Conservation (phyloP, 2,888 invertebrate genomes). For the Atethmia centrago region DNA sequence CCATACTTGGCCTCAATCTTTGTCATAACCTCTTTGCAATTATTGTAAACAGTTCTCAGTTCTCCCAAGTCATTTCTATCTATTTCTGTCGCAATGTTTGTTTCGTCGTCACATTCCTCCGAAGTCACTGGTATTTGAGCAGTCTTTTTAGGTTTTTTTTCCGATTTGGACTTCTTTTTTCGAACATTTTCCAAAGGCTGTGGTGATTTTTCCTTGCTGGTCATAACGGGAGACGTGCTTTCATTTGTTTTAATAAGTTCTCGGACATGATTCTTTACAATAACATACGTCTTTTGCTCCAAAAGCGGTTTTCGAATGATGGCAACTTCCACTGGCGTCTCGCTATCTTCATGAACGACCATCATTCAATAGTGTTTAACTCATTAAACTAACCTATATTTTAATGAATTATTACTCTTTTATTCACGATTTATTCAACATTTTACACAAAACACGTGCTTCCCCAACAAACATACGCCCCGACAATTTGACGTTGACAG, state of each 20-base stretch:
- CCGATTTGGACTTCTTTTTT: conserved; percentile 43
- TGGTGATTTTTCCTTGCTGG: conserved; percentile 43
- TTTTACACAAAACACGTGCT: conserved; percentile 45
- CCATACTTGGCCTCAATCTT: conserved; percentile 86
- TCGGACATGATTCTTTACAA: conserved; percentile 77
- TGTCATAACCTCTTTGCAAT: conserved; percentile 80
- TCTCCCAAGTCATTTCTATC: conserved; percentile 77
- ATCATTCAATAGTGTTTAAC: conserved; percentile 61
- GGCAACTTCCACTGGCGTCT: conserved; percentile 68
- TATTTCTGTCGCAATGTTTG: conserved; percentile 21
- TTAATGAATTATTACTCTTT: not conserved
- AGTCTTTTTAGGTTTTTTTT: conserved; percentile 41
- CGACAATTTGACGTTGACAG: conserved; percentile 45
- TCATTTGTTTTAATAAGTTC: conserved; percentile 63
- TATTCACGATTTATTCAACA: not conserved
- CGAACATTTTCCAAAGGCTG: conserved; percentile 15
- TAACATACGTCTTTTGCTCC: conserved; percentile 72
- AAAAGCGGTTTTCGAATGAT: conserved; percentile 65
- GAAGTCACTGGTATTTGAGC: conserved; percentile 29
- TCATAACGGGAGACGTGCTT: conserved; percentile 28
- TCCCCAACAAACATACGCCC: not conserved
- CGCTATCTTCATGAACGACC: conserved; percentile 75
- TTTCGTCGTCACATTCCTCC: conserved; percentile 5
- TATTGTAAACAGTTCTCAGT: conserved; percentile 78
- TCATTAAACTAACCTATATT: not conserved